phyloP scores from a whole-genome alignment of 2,888 invertebrate species.

The Rotaria socialis region DNA sequence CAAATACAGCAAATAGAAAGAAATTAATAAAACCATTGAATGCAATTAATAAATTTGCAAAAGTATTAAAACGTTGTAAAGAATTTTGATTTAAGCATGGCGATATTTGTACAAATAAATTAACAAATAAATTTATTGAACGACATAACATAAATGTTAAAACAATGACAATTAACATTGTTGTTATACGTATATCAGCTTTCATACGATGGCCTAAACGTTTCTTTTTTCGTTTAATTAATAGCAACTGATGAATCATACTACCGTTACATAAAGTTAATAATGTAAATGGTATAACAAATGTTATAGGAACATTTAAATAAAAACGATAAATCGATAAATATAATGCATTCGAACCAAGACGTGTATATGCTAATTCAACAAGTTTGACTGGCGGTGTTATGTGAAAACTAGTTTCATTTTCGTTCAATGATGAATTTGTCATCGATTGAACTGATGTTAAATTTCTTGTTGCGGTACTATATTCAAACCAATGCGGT shows the following conservation, averaged over 20 bases:
- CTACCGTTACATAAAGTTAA: constrained; percentile 23
- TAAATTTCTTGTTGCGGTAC: neutral
- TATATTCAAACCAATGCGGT: constrained; percentile 36
- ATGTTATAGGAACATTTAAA: constrained; percentile 23
- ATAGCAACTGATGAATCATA: constrained; percentile 29
- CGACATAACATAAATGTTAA: constrained; percentile 24
- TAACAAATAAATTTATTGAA: constrained; percentile 34
- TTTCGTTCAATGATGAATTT: neutral
- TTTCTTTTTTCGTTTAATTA: neutral
- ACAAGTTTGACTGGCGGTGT: neutral
- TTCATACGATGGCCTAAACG: constrained; percentile 27
- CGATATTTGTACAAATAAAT: neutral
- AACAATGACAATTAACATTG: constrained; percentile 29
- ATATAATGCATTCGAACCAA: neutral
- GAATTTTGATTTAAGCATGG: constrained; percentile 33
- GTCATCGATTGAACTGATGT: too few relatives aligned
- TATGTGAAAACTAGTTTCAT: neutral
- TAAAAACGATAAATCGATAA: constrained; percentile 5
- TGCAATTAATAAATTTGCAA: constrained; percentile 34
- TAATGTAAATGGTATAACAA: constrained; percentile 32
- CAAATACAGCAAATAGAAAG: constrained; percentile 35
- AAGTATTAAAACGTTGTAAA: constrained; percentile 24
- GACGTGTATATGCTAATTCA: neutral
- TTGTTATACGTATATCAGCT: constrained; percentile 31
- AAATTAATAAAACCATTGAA: constrained; percentile 35